Conservation (phyloP, 2,797 vertebrate species). For the Lepilemur septentrionalis region DNA sequence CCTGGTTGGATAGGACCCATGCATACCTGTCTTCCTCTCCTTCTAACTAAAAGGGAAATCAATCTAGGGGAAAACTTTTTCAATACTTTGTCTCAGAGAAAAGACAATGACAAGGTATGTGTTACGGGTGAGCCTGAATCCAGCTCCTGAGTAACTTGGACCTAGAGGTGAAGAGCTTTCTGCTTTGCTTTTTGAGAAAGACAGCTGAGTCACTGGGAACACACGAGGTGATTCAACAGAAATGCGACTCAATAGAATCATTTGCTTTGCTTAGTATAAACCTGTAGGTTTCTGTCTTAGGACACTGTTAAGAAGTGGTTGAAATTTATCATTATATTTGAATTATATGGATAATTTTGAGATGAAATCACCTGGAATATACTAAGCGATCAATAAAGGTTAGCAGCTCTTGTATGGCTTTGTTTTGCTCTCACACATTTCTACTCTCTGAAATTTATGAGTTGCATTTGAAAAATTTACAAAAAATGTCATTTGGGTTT, state of each 20-base stretch:
- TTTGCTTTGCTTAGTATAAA: background rate
- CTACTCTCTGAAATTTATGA: constrained; percentile 9
- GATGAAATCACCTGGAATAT: background rate
- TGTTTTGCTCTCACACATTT: background rate
- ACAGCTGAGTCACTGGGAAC: background rate
- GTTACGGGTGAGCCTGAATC: background rate
- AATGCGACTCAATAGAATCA: background rate
- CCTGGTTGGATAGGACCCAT: background rate
- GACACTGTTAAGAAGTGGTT: background rate
- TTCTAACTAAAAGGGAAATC: background rate
- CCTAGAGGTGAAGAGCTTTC: background rate
- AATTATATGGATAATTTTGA: background rate
- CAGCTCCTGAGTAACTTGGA: background rate
- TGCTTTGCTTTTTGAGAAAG: background rate
- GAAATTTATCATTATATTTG: background rate
- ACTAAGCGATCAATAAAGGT: background rate
- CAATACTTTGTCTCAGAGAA: background rate
- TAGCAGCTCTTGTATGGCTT: background rate
- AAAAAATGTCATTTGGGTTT: background rate
- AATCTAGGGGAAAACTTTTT: background rate
- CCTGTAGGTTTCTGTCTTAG: background rate
- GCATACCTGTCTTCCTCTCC: background rate
- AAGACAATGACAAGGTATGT: background rate
- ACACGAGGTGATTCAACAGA: background rate
- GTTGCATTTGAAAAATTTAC: background rate